Evolutionary conservation across 2,888 invertebrate species (phyloP).

Genomic region (Allolobophora icterica): DNA sequence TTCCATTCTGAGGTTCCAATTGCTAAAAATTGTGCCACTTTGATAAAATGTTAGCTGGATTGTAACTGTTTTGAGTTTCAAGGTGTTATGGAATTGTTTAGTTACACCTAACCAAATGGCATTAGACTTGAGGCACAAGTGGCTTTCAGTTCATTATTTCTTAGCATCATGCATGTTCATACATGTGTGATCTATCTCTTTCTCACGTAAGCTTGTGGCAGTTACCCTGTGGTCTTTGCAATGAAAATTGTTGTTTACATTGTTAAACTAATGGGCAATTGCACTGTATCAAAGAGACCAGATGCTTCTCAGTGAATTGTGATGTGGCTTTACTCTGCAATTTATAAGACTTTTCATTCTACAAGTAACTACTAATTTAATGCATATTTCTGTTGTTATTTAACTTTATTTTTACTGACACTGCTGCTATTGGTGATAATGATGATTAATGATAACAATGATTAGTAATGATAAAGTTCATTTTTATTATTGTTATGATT

Average conservation of each 20-base stretch:
- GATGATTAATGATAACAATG: not conserved
- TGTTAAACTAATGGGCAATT: not conserved
- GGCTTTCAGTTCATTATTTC: not conserved
- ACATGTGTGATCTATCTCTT: not conserved
- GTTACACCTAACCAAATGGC: not conserved
- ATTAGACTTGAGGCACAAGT: not conserved
- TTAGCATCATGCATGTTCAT: not conserved
- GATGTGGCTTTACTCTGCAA: not conserved
- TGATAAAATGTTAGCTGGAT: not conserved
- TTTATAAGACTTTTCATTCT: not conserved
- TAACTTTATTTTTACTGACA: not conserved
- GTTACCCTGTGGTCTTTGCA: not conserved
- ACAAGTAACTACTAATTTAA: not conserved
- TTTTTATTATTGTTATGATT: not conserved
- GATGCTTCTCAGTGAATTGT: not conserved
- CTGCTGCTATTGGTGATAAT: not conserved
- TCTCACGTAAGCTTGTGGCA: not conserved
- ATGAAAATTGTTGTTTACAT: not conserved
- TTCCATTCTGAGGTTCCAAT: not conserved
- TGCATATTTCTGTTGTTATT: conserved; percentile 4
- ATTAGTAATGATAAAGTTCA: not conserved
- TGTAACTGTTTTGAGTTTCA: not conserved
- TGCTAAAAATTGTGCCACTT: not conserved
- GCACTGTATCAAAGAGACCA: not conserved
- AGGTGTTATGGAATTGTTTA: not conserved